A percentile compares a stretch with the other conserved stretches of the same genome.
Evolutionary conservation across 2,797 vertebrate species (phyloP).

Genomic region (Allobates femoralis): DNA sequence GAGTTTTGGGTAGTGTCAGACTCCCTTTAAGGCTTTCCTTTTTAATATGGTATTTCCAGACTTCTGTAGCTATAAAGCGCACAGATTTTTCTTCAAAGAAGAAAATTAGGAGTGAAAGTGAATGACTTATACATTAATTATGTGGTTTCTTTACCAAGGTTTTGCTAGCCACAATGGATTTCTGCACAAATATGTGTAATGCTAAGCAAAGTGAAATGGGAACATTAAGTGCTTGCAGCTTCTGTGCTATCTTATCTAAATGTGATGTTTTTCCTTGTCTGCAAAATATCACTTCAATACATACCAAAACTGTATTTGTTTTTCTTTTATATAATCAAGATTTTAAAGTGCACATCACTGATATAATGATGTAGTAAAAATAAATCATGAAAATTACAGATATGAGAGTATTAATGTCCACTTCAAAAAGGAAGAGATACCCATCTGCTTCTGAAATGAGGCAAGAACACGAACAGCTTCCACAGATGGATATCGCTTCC

Average conservation of each 20-base stretch:
- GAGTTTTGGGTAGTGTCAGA: too few species aligned
- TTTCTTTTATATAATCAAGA: not conserved
- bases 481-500: too few species aligned
- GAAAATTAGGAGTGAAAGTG: not conserved
- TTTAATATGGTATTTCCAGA: not conserved
- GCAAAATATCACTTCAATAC: not conserved
- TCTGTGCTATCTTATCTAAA: not conserved
- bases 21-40: not conserved
- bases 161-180: not conserved
- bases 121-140: conserved; percentile 11
- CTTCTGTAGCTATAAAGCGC: not conserved
- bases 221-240: conserved; percentile 17
- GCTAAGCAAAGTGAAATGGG: conserved; percentile 5
- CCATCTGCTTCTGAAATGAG: too few species aligned
- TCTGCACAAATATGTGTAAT: conserved; percentile 2
- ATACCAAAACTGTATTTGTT: not conserved
- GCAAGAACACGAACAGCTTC: too few species aligned
- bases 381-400: too few species aligned
- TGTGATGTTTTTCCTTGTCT: not conserved
- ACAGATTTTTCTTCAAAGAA: not conserved
- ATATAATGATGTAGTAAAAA: too few species aligned
- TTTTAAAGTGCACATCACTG: too few species aligned
- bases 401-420: too few species aligned
- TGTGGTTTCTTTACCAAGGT: not conserved
- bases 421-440: too few species aligned